Conservation (phyloP, 2,888 invertebrate species). For the Prionchulus punctatus region DNA sequence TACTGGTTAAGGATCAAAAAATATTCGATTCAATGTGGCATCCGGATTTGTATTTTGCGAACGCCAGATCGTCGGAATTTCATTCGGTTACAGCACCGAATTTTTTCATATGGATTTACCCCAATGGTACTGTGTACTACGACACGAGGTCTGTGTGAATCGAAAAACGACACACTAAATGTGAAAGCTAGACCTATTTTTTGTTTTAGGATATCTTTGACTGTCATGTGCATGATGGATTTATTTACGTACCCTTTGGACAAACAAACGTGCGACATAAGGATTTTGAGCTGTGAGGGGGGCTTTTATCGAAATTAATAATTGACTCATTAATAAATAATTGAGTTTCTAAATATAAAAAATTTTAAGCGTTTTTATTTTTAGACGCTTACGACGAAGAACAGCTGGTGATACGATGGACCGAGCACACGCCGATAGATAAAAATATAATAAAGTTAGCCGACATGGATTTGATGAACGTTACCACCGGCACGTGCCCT, state of each 20-base stretch:
- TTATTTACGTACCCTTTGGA: conserved; percentile 41
- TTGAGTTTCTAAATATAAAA: no score
- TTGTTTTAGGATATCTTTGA: conserved; percentile 37
- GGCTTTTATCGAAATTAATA: not conserved
- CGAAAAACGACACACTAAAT: not conserved
- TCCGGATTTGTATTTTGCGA: conserved; percentile 10
- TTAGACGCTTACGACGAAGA: conserved; percentile 7
- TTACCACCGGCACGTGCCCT: not conserved
- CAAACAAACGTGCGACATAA: conserved; percentile 39
- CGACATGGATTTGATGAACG: conserved; percentile 5
- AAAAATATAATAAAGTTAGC: conserved; percentile 5
- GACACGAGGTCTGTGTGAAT: conserved; percentile 1
- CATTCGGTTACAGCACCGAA: conserved; percentile 8
- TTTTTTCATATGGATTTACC: conserved; percentile 8
- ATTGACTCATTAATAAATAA: not conserved
- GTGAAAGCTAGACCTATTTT: not conserved
- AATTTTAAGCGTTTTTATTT: no score
- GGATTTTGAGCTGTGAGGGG: conserved; percentile 40
- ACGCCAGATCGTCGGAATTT: conserved; percentile 6
- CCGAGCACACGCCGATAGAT: not conserved
- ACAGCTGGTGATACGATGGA: not conserved
- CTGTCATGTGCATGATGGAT: conserved; percentile 44
- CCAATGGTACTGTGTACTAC: conserved; percentile 9
- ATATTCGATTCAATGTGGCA: conserved; percentile 10
- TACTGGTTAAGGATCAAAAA: not conserved